Percentiles rank a stretch among this genome's conserved stretches.
phyloP scores from a whole-genome alignment of 2,888 invertebrate species.

The Lepidocyrtinus sp. region DNA sequence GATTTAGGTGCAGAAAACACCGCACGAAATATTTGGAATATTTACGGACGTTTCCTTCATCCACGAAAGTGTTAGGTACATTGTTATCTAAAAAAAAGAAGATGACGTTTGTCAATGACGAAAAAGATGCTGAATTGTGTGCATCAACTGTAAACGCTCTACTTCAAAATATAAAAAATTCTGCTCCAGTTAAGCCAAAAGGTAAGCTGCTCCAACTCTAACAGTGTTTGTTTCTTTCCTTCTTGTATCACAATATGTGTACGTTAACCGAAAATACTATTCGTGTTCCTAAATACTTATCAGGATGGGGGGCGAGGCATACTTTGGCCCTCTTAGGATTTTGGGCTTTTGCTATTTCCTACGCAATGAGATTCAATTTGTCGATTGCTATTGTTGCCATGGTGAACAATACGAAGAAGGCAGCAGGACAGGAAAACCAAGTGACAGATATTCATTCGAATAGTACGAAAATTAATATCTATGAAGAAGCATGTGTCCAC shows the following conservation, averaged over 20 bases:
- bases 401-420: slow-evolving; percentile 45
- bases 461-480: neutral
- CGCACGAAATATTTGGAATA: neutral
- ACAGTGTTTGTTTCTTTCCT: neutral
- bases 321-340: slow-evolving; percentile 66
- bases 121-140: neutral
- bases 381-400: slow-evolving; percentile 67
- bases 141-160: neutral
- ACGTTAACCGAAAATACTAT: neutral
- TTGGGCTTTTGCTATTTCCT: slow-evolving; percentile 66
- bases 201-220: no score
- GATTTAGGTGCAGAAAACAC: neutral
- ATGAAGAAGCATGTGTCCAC: slow-evolving; percentile 37
- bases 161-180: neutral
- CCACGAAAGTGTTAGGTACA: neutral
- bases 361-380: slow-evolving; percentile 69
- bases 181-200: neutral
- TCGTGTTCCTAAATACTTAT: neutral
- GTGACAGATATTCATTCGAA: neutral
- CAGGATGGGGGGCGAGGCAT: slow-evolving; percentile 68
- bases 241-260: neutral
- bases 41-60: no score
- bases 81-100: neutral
- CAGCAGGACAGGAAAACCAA: neutral
- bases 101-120: neutral